Evolutionary conservation across 1,140 invertebrate genomes (phyloP).

Genomic region (Drosophila eugracilis): DNA sequence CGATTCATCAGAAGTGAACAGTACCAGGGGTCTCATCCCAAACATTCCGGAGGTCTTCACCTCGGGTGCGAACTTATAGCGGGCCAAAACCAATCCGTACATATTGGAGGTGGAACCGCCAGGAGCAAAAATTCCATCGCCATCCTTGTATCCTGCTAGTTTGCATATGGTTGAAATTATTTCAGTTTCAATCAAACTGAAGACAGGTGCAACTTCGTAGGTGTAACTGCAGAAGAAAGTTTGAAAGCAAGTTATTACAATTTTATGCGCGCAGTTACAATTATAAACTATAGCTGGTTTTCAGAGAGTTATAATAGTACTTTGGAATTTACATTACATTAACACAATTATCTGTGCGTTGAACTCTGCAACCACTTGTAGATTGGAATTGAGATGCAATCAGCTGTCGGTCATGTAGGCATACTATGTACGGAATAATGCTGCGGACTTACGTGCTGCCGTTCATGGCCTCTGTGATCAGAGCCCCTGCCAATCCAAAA

Average conservation of each 20-base stretch:
- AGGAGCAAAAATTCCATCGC: slow-evolving; percentile 91
- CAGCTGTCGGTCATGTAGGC: slow-evolving; percentile 9
- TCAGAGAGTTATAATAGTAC: slow-evolving; percentile 5
- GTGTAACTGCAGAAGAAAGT: slow-evolving; percentile 87
- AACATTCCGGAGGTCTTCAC: slow-evolving; percentile 90
- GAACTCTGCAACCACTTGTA: slow-evolving; percentile 8
- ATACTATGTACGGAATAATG: slow-evolving; percentile 5
- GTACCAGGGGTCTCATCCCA: slow-evolving; percentile 87
- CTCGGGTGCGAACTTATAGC: slow-evolving; percentile 90
- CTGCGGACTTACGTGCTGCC: slow-evolving; percentile 88
- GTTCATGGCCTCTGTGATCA: slow-evolving; percentile 91
- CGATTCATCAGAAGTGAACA: slow-evolving; percentile 92
- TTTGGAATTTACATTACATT: slow-evolving; percentile 28
- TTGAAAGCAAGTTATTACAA: not conserved
- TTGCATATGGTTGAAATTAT: slow-evolving; percentile 87
- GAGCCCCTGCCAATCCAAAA: slow-evolving; percentile 90
- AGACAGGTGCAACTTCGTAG: slow-evolving; percentile 91
- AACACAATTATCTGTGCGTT: slow-evolving; percentile 28
- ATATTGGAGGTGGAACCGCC: slow-evolving; percentile 96
- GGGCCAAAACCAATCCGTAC: slow-evolving; percentile 92
- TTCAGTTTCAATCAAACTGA: slow-evolving; percentile 89
- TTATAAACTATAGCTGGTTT: too few relatives aligned
- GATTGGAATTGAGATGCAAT: slow-evolving; percentile 4
- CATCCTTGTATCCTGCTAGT: slow-evolving; percentile 88
- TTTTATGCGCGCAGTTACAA: too few relatives aligned